These are phyloP conservation scores for Pissodes strobi DNA, from an alignment of 1,140 invertebrate species.

Conservation along the genomic window DNA sequence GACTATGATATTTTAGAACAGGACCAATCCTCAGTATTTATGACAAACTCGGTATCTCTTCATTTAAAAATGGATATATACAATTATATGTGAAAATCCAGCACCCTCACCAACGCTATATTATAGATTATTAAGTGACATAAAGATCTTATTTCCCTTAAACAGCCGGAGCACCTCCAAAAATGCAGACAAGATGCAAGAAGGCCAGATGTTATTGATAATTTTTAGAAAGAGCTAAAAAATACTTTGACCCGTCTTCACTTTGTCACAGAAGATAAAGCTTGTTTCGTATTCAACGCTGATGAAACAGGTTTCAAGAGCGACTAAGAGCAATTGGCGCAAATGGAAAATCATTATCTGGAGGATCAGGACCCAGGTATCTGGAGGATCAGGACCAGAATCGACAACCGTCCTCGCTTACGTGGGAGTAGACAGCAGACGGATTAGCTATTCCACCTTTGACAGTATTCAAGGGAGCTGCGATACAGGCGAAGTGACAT, in stretches of 20 bases:
- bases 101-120: no score
- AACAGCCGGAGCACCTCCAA: constrained; percentile 34
- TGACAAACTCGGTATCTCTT: no score
- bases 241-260: not conserved
- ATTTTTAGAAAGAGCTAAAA: constrained; percentile 34
- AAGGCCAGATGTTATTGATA: constrained; percentile 31
- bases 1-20: no score
- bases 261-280: constrained; percentile 8
- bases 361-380: no score
- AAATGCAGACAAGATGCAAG: constrained; percentile 33
- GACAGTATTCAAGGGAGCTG: constrained; percentile 50
- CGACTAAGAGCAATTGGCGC: constrained; percentile 32
- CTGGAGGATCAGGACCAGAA: constrained; percentile 45
- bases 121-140: constrained; percentile 7
- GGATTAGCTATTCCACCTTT: constrained; percentile 45
- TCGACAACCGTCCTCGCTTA: constrained; percentile 45
- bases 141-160: no score
- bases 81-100: no score
- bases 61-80: no score
- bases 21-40: no score
- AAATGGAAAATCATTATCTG: constrained; percentile 42
- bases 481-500: constrained; percentile 47
- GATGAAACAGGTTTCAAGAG: constrained; percentile 28
- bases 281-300: constrained; percentile 32
- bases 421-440: no score